Base-by-base conservation (phyloP, 2,797 vertebrate species). In the Muraenolepis orangiensis region DNA sequence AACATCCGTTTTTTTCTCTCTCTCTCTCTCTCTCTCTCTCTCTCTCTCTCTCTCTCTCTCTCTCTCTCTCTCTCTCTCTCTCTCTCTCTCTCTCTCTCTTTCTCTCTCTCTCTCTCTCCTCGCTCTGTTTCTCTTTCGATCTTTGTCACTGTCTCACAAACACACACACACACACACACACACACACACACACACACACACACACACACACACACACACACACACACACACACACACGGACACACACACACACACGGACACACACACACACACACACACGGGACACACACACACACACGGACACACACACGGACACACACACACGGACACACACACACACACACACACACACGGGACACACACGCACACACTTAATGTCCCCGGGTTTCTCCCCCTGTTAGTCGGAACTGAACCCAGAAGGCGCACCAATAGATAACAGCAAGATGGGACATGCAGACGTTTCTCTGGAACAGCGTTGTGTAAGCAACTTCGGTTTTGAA, bases 311-410 rank as follows among this genome's bases (percentile, higher is more conserved):
- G n/a, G n/a, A n/a, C n/a, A n/a, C n/a, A n/a, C n/a, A n/a, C n/a
- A n/a, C 34, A 71, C 42, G 51, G 42, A 20, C 20, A 29, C 29
- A 69, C 51, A 38, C n/a, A 61, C 28, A 28, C 66, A 57, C 72
- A 26, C 7, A 64, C 23, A 74, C n/a, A 64, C 69, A 70, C 69
- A 38, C 36, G n/a, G n/a, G n/a, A 40, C 66, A 29, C 70, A 18
- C 70, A 29, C 26, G 20, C 8, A 11, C 32, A 29, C 16, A 5
- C 23, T n/a, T 78, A 1, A 66, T 7, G 31, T 69, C 51, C 78
- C 34, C 70, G 69, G 67, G 51, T 80, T 13, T 4, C 76, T 78
- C 72, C 70, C 34, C 16, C 28, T 3, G 71, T 12, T 14, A 28
- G 70, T 77, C 70, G 29, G 57, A 34, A 38, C 36, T 67, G 14